A percentile compares a stretch with the other conserved stretches of the same genome.
These are phyloP conservation scores for Brachionus asplanchnoidis DNA, from an alignment of 1,140 invertebrate genomes.

Conservation along the genomic window DNA sequence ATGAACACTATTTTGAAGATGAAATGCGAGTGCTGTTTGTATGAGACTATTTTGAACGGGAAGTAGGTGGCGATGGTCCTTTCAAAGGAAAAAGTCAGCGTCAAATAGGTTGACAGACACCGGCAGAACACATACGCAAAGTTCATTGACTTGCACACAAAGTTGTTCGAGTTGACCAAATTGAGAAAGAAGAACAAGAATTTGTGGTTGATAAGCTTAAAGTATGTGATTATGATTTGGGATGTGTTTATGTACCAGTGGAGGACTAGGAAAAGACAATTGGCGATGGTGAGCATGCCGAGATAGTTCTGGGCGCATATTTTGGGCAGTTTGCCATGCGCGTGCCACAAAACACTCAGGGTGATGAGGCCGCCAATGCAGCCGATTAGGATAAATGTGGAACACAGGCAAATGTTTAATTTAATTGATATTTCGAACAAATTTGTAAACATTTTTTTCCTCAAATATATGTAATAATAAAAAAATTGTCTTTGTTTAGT, in stretches of 20 bases:
- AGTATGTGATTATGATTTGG: slow-evolving; percentile 11
- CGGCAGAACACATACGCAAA: not conserved
- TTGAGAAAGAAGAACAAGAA: not conserved
- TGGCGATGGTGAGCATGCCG: not conserved
- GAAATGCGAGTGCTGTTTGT: not conserved
- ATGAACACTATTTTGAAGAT: not conserved
- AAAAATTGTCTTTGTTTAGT: not conserved
- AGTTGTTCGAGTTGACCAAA: not conserved
- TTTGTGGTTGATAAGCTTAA: not conserved
- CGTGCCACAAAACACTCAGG: not conserved
- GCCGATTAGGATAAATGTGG: not conserved
- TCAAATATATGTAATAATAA: no score
- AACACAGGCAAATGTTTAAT: not conserved
- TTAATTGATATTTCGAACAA: not conserved
- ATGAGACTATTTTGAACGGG: not conserved
- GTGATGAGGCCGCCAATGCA: not conserved
- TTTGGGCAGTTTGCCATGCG: not conserved
- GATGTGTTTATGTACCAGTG: slow-evolving; percentile 17
- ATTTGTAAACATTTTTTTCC: not conserved
- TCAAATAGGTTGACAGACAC: not conserved
- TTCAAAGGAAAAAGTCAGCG: slow-evolving; percentile 2
- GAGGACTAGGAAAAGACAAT: not conserved
- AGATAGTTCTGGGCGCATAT: slow-evolving; percentile 2
- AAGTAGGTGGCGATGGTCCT: slow-evolving; percentile 17
- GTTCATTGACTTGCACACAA: slow-evolving; percentile 2